Base-by-base conservation (phyloP, 2,113 vertebrate genomes). In the Arothron firmamentum region DNA sequence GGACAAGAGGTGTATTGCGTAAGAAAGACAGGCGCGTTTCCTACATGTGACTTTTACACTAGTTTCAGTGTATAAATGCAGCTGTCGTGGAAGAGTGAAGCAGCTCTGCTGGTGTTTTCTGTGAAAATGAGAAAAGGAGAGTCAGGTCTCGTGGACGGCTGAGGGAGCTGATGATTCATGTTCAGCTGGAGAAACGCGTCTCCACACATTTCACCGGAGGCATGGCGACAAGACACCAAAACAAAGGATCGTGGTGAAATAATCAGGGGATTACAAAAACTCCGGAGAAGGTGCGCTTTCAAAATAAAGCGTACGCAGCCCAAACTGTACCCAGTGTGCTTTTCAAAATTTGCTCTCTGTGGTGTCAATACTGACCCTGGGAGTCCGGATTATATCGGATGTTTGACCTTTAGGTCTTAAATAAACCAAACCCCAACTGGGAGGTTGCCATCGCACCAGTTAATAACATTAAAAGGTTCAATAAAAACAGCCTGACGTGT, bases 101-200 rank as follows among this genome's bases (percentile, higher is more conserved):
- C 50, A 60, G 52, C 67, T 74, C 82, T 76, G 69, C 59, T 18
- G 23, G 51, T 56, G 62, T 78, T 88, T 68, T 59, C 74, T 56
- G 64, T 66, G 23, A 79, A 28, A 67, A 85, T 74, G 84, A 81
- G 78, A 69, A 81, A 83, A 80, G 56, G 73, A 83, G 74, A 78
- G 65, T 46, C 14, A 25, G 61, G 55, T 25, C 6, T 61, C 56
- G 65, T 42, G 56, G 58, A 60, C 1, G 20, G n/a, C 31, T 6
- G 2, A 21, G 52, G 54, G 67, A 67, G 48, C 28, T 71, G 54
- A 47, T 67, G 48, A 75, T 58, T 71, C 69, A 65, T 56, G 50
- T 74, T 80, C 65, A 63, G 55, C 47, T 56, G 60, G 58, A 64
- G 64, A 59, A 53, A 65, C 23, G 49, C 59, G 45, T 38, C 34